Evolutionary conservation across 1,140 invertebrate genomes (phyloP).

Genomic region (Oedothorax gibbosus): DNA sequence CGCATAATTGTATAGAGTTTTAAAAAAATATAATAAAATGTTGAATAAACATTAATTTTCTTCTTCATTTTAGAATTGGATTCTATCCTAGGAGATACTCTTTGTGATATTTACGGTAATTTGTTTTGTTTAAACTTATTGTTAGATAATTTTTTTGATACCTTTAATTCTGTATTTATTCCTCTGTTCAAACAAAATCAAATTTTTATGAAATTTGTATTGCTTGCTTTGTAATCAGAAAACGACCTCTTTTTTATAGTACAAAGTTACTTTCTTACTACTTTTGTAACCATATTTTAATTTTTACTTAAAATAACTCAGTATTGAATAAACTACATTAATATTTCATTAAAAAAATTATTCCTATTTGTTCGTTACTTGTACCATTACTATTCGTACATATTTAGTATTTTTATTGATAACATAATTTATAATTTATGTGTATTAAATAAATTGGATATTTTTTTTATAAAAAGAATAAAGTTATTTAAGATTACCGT

Average conservation of each 20-base stretch:
- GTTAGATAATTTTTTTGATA: too few relatives aligned
- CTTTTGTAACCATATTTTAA: not conserved
- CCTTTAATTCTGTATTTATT: too few relatives aligned
- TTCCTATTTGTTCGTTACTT: not conserved
- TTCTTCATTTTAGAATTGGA: conserved; percentile 78
- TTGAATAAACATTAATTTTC: conserved; percentile 2
- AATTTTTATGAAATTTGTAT: too few relatives aligned
- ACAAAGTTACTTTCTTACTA: not conserved
- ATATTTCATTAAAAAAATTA: not conserved
- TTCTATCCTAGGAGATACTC: conserved; percentile 78
- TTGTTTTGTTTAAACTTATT: not conserved
- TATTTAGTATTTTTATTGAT: too few relatives aligned
- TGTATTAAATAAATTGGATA: conserved; percentile 64
- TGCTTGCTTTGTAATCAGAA: too few relatives aligned
- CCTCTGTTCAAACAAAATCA: too few relatives aligned
- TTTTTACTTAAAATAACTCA: not conserved
- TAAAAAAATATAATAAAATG: not conserved
- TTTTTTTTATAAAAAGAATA: not conserved
- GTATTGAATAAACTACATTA: not conserved
- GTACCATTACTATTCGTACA: not conserved
- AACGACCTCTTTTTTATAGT: too few relatives aligned
- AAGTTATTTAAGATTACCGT: conserved; percentile 67
- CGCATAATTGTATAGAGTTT: not conserved
- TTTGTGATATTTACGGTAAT: conserved; percentile 77
- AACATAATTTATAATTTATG: too few relatives aligned